These are phyloP conservation scores for Pseudochirops corinnae DNA, from an alignment of 2,797 vertebrate genomes.

Conservation along the genomic window DNA sequence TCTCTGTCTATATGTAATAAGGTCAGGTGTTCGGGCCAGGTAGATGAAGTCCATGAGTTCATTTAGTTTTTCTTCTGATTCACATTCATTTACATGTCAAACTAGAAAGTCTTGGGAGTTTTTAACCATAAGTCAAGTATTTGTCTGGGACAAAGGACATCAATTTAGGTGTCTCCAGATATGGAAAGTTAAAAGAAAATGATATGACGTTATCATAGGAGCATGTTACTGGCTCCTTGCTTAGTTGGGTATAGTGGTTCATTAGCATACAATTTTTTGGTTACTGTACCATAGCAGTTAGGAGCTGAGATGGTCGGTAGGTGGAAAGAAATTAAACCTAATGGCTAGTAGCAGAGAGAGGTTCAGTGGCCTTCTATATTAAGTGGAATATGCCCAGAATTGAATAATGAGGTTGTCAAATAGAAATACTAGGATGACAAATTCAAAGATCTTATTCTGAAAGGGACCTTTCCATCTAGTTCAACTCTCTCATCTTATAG, in stretches of 20 bases:
- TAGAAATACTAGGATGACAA: neutral
- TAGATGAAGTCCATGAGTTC: neutral
- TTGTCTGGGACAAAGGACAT: neutral
- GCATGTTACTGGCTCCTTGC: neutral
- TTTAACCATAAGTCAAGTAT: neutral
- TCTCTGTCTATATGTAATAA: neutral
- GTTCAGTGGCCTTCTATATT: neutral
- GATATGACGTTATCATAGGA: neutral
- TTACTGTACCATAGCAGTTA: neutral
- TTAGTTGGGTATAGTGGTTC: neutral
- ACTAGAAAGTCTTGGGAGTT: neutral
- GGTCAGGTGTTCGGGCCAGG: neutral
- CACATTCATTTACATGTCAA: neutral
- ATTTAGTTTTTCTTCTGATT: neutral
- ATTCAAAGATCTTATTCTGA: neutral
- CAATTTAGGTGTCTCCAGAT: neutral
- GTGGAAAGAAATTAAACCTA: neutral
- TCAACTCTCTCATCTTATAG: neutral
- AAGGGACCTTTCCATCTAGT: neutral
- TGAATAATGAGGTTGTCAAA: neutral
- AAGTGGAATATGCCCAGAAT: neutral
- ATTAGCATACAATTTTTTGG: neutral
- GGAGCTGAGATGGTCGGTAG: neutral
- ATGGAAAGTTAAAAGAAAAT: neutral
- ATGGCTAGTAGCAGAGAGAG: neutral